Evolutionary conservation across 2,888 invertebrate genomes (phyloP), one percentile per base, ranked within the genome.

Genomic region (Mycogona germanica): DNA sequence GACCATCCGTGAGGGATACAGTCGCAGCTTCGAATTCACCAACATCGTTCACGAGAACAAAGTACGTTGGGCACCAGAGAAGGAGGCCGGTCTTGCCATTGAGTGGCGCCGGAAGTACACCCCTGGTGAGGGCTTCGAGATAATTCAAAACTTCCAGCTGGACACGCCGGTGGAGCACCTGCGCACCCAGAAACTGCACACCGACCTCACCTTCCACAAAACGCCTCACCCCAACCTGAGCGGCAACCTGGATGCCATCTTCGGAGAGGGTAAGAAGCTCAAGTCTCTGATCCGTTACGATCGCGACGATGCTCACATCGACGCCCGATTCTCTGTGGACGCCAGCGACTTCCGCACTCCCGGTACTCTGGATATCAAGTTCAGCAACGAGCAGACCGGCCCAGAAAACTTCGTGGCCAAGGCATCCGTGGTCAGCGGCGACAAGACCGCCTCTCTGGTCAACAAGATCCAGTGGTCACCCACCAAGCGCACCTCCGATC

Each of bases 11-110:
- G 53, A 53, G 32, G 49, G 48, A 6, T 47, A 40, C 47, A 35
- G 41, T 17, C 53, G 46, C 32, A 38, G 32, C 40, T 12, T 29
- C 4, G 41, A 29, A 23, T 28, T 23, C 19, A 35, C 35, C n/a
- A 38, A 49, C 30, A 50, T 49, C 19, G 41, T 49, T 17, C 32
- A 51, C 49, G 53, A 49, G 14, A 51, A 53, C 40, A 28, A 49
- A 6, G 21, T 53, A 12, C 23, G 41, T 6, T 53, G 47, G 48
- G 48, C 25, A 6, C 26, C 26, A 3, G 53, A 46, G 5, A 53
- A 53, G 26, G 53, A 53, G 29, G 3, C 49, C 14, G 53, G 53
- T 19, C 14, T 40, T 6, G 40, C 28, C 12, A 32, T 41, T 17
- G 53, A 53, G 35, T 53, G 30, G 30, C 40, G 30, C 29, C 40